These are phyloP conservation scores for Diachasma alloeum DNA, from an alignment of 1,140 invertebrate species.

Conservation along the genomic window DNA sequence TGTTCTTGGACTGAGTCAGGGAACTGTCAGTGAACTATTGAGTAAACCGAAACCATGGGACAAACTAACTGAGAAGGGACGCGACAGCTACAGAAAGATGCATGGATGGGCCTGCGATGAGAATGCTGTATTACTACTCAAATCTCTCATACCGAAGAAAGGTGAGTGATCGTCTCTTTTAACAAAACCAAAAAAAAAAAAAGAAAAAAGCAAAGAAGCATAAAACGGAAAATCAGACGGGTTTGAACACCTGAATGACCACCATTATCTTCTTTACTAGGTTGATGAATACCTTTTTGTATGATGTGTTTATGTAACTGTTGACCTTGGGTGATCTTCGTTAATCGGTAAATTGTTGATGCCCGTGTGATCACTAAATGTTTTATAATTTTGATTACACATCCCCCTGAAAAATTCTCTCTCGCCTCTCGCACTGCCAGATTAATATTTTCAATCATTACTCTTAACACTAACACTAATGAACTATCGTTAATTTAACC, in stretches of 20 bases:
- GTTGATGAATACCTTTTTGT: not conserved
- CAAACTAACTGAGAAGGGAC: slow-evolving; percentile 98
- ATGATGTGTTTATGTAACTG: not conserved
- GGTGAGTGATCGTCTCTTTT: slow-evolving; percentile 72
- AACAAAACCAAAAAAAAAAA: slow-evolving; percentile 10
- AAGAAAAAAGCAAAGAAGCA: not conserved
- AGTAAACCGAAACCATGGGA: slow-evolving; percentile 99
- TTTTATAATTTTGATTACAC: not conserved
- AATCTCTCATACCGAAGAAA: slow-evolving; percentile 98
- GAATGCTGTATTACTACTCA: slow-evolving; percentile 94
- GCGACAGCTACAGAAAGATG: slow-evolving; percentile 99
- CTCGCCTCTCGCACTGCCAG: slow-evolving; percentile 34
- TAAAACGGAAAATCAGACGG: not conserved
- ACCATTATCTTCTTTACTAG: not conserved
- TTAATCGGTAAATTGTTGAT: not conserved
- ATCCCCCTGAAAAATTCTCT: slow-evolving; percentile 9
- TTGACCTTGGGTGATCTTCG: not conserved
- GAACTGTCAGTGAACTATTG: slow-evolving; percentile 96
- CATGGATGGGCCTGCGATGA: slow-evolving; percentile 99
- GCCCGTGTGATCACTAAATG: not conserved
- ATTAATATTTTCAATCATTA: slow-evolving; percentile 30
- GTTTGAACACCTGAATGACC: slow-evolving; percentile 6
- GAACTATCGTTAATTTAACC: not conserved
- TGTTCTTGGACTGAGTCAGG: slow-evolving; percentile 95
- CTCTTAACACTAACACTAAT: slow-evolving; percentile 7